Evolutionary conservation across 2,113 vertebrate species (phyloP), one percentile per base, ranked within the genome.

Genomic region (Gavialis gangeticus): DNA sequence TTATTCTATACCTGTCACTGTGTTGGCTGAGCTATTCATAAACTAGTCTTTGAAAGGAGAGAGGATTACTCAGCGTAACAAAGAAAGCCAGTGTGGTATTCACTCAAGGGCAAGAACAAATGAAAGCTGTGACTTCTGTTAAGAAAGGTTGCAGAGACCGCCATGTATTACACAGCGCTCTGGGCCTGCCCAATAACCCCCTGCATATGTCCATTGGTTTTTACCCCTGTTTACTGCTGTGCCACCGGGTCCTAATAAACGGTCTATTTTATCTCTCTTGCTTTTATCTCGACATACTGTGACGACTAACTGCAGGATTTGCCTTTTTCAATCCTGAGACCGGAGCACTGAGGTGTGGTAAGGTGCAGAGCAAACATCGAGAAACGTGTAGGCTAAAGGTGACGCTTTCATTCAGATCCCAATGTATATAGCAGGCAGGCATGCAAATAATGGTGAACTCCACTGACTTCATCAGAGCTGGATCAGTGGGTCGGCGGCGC

Each of bases 381-480:
- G 85, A 77, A 75, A 57, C 80, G 92, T 64, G 2, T 4, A 17
- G 54, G 81, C 66, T 80, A 57, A 5, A 4, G 76, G 30, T 1
- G 1, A 25, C 6, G 5, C 34, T 60, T 54, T 37, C 46, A 14
- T 71, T 54, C 22, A 22, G 58, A 15, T 73, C 79, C 54, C 79
- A 0, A 1, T 76, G 71, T 56, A 21, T 5, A 0, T 54, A 63
- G 25, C 1, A 0, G 1, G 1, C 1, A 0, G 1, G 1, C 12
- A 1, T 18, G 27, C 79, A 75, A 57, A 34, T n/a, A 1, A 7
- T 79, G 79, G 67, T 57, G 55, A 78, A 66, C 37, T 60, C 13
- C 56, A 54, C 83, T 83, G 24, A 27, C 57, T 93, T 59, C 82
- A 66, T 54, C 10, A n/a, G 37, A 5, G 30, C 90, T 71, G 73